Conservation (phyloP, 2,113 vertebrate species). For the Psilopsiagon aurifrons region DNA sequence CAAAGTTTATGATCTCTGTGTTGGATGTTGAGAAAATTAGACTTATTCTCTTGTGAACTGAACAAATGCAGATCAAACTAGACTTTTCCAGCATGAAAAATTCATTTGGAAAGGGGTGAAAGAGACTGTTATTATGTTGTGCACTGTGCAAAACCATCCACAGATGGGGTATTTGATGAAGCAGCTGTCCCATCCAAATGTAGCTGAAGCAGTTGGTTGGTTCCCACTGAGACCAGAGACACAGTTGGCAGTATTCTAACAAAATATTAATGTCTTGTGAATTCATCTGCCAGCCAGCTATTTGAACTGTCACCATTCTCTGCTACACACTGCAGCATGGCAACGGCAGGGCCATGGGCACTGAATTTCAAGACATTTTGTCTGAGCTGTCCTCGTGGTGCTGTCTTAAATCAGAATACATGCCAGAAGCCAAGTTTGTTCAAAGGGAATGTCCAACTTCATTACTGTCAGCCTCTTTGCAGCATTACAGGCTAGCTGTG, state of each 20-base stretch:
- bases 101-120: neutral
- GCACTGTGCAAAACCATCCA: neutral
- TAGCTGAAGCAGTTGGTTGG: slow-evolving; percentile 28
- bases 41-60: neutral
- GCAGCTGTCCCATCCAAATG: slow-evolving; percentile 46
- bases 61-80: neutral
- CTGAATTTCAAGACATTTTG: slow-evolving; percentile 42
- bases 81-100: neutral
- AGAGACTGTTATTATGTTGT: neutral
- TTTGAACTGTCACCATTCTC: neutral
- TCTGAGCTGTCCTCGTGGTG: slow-evolving; percentile 29
- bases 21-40: neutral
- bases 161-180: slow-evolving; percentile 58
- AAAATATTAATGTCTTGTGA: slow-evolving; percentile 46
- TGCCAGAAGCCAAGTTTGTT: slow-evolving; percentile 13
- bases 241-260: slow-evolving; percentile 44
- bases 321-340: neutral
- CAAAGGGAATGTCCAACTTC: neutral
- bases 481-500: neutral
- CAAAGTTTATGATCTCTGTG: neutral
- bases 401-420: slow-evolving; percentile 11
- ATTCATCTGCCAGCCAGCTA: slow-evolving; percentile 42
- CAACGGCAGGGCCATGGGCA: neutral
- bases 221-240: slow-evolving; percentile 46
- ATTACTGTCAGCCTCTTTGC: slow-evolving; percentile 11